These are phyloP conservation scores for Chamaetylas fuelleborni DNA, from an alignment of 2,113 vertebrate species.

Conservation along the genomic window DNA sequence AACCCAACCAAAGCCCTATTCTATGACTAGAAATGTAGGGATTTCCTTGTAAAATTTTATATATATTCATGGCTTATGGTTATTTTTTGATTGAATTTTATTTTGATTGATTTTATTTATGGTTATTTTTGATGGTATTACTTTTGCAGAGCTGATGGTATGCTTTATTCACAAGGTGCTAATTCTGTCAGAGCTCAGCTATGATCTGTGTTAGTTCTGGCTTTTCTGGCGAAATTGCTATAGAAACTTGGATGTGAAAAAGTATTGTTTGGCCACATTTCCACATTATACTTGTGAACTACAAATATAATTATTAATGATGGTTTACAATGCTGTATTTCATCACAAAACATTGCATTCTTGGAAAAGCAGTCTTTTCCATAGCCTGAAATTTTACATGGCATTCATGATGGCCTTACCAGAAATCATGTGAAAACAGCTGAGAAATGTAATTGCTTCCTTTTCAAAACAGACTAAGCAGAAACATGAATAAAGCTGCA, in stretches of 20 bases:
- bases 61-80: background rate
- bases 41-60: background rate
- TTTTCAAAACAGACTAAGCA: background rate
- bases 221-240: background rate
- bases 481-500: background rate
- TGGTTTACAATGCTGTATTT: background rate
- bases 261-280: background rate
- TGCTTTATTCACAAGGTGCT: background rate
- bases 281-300: background rate
- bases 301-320: background rate
- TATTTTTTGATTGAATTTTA: background rate
- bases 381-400: background rate
- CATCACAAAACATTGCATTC: background rate
- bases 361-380: background rate
- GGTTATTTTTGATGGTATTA: background rate
- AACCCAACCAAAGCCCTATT: background rate
- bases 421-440: background rate
- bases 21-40: background rate
- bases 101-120: too few species aligned
- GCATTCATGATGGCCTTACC: background rate
- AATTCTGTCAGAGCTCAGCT: background rate
- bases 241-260: background rate
- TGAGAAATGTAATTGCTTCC: background rate
- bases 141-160: background rate
- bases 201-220: background rate